Evolutionary conservation across 2,888 invertebrate species (phyloP).

Genomic region (Eilema sororculum): DNA sequence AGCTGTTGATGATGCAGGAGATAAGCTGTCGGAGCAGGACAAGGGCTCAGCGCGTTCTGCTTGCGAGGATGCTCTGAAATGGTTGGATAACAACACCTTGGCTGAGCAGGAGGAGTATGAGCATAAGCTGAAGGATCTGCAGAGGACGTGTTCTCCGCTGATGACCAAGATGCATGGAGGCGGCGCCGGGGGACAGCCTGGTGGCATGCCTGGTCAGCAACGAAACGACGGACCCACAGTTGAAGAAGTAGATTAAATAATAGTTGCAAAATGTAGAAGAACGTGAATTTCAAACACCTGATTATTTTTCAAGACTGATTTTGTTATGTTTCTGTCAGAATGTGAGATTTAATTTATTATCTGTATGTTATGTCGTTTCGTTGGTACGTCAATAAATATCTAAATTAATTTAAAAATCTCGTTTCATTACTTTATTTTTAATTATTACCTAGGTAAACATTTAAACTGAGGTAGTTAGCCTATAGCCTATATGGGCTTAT

Average conservation of each 20-base stretch:
- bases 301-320: conserved; percentile 24
- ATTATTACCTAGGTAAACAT: too few relatives aligned
- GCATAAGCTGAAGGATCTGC: conserved; percentile 87
- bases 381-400: conserved; percentile 10
- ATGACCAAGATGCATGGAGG: conserved; percentile 88
- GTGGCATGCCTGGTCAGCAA: conserved; percentile 40
- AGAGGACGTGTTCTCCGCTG: conserved; percentile 86
- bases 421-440: neutral
- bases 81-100: conserved; percentile 90
- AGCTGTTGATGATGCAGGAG: conserved; percentile 88
- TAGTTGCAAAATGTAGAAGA: neutral
- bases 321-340: neutral
- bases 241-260: conserved; percentile 26
- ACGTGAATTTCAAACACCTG: neutral
- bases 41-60: conserved; percentile 81
- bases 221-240: conserved; percentile 60
- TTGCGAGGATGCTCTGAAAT: conserved; percentile 88
- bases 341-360: conserved; percentile 8
- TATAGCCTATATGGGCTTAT: too few relatives aligned
- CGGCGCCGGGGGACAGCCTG: conserved; percentile 54
- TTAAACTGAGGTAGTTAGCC: too few relatives aligned
- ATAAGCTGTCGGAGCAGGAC: conserved; percentile 88
- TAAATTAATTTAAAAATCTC: neutral
- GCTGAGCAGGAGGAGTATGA: conserved; percentile 90
- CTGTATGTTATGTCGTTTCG: conserved; percentile 1